Evolutionary conservation across 2,113 vertebrate species (phyloP), one percentile per base, ranked within the genome.

Genomic region (cat (Felis catus)): DNA sequence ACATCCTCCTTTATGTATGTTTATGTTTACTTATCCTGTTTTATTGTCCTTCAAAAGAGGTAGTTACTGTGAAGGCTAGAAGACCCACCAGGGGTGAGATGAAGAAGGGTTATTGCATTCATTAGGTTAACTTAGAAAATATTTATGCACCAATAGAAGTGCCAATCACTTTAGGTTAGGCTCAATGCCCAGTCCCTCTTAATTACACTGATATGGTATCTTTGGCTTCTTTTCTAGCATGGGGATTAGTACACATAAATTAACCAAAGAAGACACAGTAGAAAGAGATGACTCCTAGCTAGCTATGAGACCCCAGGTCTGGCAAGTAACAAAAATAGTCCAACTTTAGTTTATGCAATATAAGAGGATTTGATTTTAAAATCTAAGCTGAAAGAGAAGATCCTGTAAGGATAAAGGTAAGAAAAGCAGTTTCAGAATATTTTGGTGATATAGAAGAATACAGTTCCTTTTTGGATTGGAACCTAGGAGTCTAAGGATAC

Each of bases 381-480:
- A 12, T 91, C 48, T 86, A 95, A 86, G 51, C 14, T 93, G 7
- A 96, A 90, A 93, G n/a, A 55, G 68, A 92, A 82, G 41, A 84
- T 74, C n/a, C 13, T 89, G 19, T 91, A 92, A 95, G 23, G 31
- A 6, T 93, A 89, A 81, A 58, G 41, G 11, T 92, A 82, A 91
- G 36, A 14, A 91, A 93, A 86, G 31, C 48, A 88, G 51, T 96
- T 93, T 93, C 91, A 93, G n/a, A 92, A 76, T 94, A 88, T 95
- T 21, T 11, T 71, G 19, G 12, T 55, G 16, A n/a, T 95, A 3
- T 45, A 53, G 86, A 91, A 76, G 19, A 96, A 89, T 84, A 91
- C 2, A 45, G 15, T 85, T 95, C 41, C 16, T 65, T 39, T 66
- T 89, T 91, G 61, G 8, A 14, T 87, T 95, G 31, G 33, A 76